Evolutionary conservation across 2,888 invertebrate genomes (phyloP).

Genomic region (Stomorhina lunata): DNA sequence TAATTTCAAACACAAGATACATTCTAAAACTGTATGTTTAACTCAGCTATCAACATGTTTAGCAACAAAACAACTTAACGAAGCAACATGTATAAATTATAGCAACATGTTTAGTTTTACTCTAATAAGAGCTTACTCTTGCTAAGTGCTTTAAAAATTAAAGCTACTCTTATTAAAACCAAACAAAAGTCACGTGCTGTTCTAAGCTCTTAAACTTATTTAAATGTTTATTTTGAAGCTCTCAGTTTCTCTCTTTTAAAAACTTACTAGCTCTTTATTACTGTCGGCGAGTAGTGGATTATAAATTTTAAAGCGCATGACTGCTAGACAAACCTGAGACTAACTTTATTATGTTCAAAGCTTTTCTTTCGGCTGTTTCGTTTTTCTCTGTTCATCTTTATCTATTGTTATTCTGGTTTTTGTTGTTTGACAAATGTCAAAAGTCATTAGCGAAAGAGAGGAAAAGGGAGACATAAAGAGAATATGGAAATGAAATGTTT

Average conservation of each 20-base stretch:
- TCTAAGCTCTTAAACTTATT: neutral
- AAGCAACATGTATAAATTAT: slow-evolving; percentile 14
- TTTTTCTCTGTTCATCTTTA: neutral
- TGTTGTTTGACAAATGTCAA: slow-evolving; percentile 38
- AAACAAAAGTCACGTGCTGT: slow-evolving; percentile 25
- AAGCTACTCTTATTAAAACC: slow-evolving; percentile 12
- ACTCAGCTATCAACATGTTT: neutral
- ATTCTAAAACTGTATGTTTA: neutral
- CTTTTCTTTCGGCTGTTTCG: slow-evolving; percentile 4
- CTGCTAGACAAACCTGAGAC: slow-evolving; percentile 21
- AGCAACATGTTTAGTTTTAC: neutral
- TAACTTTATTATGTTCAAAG: slow-evolving; percentile 6
- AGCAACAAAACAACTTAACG: slow-evolving; percentile 8
- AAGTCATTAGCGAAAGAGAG: slow-evolving; percentile 21
- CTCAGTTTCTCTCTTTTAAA: neutral
- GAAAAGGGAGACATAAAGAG: neutral
- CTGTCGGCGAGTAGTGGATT: slow-evolving; percentile 22
- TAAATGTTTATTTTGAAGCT: neutral
- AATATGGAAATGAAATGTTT: neutral
- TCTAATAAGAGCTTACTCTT: slow-evolving; percentile 1
- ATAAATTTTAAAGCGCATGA: slow-evolving; percentile 45
- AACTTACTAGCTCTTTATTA: neutral
- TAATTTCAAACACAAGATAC: no score
- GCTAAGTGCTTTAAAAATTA: neutral
- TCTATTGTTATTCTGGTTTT: neutral